Percentiles rank a stretch among this genome's conserved stretches.
Evolutionary conservation across 2,113 vertebrate genomes (phyloP).

Genomic region (Odontophorus gujanensis): DNA sequence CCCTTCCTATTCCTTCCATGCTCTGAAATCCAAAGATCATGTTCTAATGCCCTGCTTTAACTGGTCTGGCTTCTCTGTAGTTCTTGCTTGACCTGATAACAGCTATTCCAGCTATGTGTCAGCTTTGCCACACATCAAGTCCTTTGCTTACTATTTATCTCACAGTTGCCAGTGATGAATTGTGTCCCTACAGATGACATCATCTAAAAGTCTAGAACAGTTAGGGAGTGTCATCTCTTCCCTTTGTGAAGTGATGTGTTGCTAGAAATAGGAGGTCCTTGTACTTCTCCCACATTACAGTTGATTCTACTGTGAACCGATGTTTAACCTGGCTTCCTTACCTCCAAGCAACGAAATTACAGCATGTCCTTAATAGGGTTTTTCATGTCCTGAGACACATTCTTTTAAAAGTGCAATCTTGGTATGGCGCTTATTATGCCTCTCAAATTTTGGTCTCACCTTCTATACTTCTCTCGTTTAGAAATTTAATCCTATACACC

Average conservation of each 20-base stretch:
- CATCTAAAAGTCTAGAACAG: neutral
- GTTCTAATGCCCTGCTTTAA: neutral
- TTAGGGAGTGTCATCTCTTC: neutral
- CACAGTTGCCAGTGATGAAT: neutral
- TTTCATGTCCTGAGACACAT: neutral
- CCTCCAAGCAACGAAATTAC: neutral
- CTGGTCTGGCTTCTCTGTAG: neutral
- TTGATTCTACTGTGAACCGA: neutral
- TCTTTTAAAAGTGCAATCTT: neutral
- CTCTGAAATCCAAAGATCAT: neutral
- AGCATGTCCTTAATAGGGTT: neutral
- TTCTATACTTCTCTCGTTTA: neutral
- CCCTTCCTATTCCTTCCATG: neutral
- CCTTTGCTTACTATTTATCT: neutral
- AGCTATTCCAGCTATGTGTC: neutral
- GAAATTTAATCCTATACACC: neutral
- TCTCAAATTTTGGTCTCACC: neutral
- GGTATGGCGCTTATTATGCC: neutral
- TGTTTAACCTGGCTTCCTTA: neutral
- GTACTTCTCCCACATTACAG: neutral
- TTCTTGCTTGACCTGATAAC: neutral
- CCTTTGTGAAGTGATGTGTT: neutral
- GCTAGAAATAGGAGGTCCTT: neutral
- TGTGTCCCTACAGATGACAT: neutral
- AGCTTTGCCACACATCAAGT: neutral